Base-by-base conservation (phyloP, 23 tunicate genomes). In the Trididemnum clinides region DNA sequence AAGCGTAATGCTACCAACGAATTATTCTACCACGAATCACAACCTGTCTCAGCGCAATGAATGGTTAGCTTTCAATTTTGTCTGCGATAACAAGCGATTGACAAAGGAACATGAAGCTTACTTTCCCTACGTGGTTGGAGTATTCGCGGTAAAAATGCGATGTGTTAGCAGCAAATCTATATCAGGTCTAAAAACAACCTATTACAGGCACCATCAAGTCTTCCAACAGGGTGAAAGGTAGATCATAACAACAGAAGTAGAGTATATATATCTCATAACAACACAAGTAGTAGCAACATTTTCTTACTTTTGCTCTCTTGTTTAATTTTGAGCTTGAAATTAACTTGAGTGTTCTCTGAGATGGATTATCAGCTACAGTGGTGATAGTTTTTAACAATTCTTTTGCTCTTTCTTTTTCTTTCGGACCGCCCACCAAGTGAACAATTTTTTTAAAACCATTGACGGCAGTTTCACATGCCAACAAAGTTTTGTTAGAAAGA, bases 401-500 rank as follows among this genome's bases (percentile, higher is more conserved):
- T 33, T 85, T 44, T 0, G 90, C 81, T 74, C 98, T 73, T 75
- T 57, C 1, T 65, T 80, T 94, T 72, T 94, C 98, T 1, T 86
- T 85, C 28, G 28, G 34, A 12, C 98, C 98, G 1, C 90, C 98
- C 33, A 94, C 86, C n/a, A 86, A 85, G 18, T 71, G 34, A 1
- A 94, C 90, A 50, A 94, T 94, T 12, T 80, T 58, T 21, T 81
- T 34, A 51, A 94, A 94, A 76, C 64, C 54, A 0, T 64, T 31
- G 0, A 94, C 32, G 18, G 98, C 98, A 2, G 90, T 85, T 70
- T 94, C 64, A 57, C 98, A 94, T 10, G 85, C 88, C 31, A 90
- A 34, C 28, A 89, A 36, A 34, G 69, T 65, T 76, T 94, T 94
- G 0, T 75, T 72, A 80, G 81, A 59, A 1, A 94, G 21, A 65